phyloP scores from a whole-genome alignment of 2,888 invertebrate genomes.

The Thera obeliscata region DNA sequence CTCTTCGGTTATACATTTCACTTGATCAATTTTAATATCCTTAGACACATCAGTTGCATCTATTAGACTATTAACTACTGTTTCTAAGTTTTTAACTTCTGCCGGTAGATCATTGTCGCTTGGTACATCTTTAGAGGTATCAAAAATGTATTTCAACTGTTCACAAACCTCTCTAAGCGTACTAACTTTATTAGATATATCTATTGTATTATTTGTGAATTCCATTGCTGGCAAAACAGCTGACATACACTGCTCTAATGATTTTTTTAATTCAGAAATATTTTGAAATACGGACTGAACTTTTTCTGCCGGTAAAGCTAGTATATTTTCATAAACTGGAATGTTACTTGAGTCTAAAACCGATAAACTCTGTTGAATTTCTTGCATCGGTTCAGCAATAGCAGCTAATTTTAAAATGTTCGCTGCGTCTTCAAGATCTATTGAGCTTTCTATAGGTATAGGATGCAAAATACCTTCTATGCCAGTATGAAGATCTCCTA shows the following conservation, averaged over 20 bases:
- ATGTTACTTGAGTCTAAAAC: slow-evolving; percentile 68
- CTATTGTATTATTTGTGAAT: slow-evolving; percentile 61
- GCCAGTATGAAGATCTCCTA: slow-evolving; percentile 62
- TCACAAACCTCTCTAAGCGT: slow-evolving; percentile 61
- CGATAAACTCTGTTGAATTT: slow-evolving; percentile 67
- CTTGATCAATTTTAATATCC: slow-evolving; percentile 60
- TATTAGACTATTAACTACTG: slow-evolving; percentile 57
- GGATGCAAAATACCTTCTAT: slow-evolving; percentile 72
- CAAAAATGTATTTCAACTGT: slow-evolving; percentile 59
- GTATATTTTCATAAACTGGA: slow-evolving; percentile 70
- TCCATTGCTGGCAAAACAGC: slow-evolving; percentile 64
- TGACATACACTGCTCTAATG: slow-evolving; percentile 64
- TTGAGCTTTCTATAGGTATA: slow-evolving; percentile 62
- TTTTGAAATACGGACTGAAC: slow-evolving; percentile 63
- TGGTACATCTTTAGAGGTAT: slow-evolving; percentile 45
- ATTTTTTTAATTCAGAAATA: slow-evolving; percentile 64
- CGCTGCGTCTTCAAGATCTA: slow-evolving; percentile 51
- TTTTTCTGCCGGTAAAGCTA: slow-evolving; percentile 66
- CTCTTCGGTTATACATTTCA: slow-evolving; percentile 64
- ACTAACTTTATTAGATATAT: slow-evolving; percentile 66
- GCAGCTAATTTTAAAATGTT: slow-evolving; percentile 60
- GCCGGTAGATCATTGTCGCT: slow-evolving; percentile 21
- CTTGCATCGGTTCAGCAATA: slow-evolving; percentile 72
- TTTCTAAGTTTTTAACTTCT: slow-evolving; percentile 52
- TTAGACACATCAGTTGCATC: slow-evolving; percentile 59